Evolutionary conservation across 2,797 vertebrate genomes (phyloP).

Genomic region (Uromys caudimaculatus): DNA sequence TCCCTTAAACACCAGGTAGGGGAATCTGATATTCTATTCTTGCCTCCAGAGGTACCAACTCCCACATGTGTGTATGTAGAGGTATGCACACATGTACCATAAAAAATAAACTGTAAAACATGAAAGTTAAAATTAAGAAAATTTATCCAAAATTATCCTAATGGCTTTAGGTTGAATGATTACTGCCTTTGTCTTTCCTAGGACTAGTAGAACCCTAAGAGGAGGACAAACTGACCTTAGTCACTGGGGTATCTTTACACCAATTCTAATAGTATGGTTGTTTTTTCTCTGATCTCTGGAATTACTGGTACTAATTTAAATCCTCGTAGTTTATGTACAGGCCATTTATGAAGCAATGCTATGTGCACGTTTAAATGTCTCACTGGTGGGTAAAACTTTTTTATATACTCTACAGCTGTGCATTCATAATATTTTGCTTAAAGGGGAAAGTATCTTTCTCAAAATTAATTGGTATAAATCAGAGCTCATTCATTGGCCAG

Average conservation of each 20-base stretch:
- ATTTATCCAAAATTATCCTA: neutral
- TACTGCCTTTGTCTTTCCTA: neutral
- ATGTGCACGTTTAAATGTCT: slow-evolving; percentile 52
- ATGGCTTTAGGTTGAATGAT: neutral
- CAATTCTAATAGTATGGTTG: neutral
- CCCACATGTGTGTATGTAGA: neutral
- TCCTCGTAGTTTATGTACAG: slow-evolving; percentile 47
- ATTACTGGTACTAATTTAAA: slow-evolving; percentile 62
- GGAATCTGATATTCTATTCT: no score
- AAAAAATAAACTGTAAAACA: slow-evolving; percentile 34
- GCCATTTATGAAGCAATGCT: slow-evolving; percentile 57
- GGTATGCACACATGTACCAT: neutral
- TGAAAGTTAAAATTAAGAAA: neutral
- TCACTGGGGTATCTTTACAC: slow-evolving; percentile 19
- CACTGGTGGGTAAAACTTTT: slow-evolving; percentile 64
- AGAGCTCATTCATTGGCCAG: slow-evolving; percentile 46
- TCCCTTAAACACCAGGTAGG: no score
- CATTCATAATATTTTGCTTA: slow-evolving; percentile 58
- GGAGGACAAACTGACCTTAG: slow-evolving; percentile 31
- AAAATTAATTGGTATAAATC: slow-evolving; percentile 72
- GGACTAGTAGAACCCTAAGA: neutral
- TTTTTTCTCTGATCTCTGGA: slow-evolving; percentile 56
- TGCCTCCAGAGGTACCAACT: neutral
- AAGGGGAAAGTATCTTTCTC: slow-evolving; percentile 24
- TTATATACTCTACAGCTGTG: slow-evolving; percentile 61